A percentile compares a stretch with the other conserved stretches of the same genome.
These are phyloP conservation scores for Xanthorhoe designata DNA, from an alignment of 2,888 invertebrate genomes.

Conservation along the genomic window DNA sequence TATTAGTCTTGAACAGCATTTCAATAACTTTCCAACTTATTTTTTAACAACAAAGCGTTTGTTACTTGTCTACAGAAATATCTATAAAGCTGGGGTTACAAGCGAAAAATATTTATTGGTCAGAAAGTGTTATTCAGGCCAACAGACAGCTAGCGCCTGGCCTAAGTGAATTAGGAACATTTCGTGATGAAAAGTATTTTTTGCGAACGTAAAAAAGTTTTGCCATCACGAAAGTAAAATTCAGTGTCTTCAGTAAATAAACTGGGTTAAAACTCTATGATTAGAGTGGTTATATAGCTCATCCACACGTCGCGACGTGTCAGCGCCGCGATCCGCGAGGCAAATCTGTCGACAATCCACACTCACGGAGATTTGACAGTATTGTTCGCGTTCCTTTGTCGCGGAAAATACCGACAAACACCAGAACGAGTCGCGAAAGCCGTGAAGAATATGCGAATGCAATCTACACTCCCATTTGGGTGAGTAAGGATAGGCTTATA, in stretches of 20 bases:
- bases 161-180: not conserved
- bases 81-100: constrained; percentile 1
- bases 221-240: constrained; percentile 1
- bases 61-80: not conserved
- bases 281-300: not conserved
- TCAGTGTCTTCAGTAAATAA: not conserved
- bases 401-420: too few species aligned
- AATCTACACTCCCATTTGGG: too few species aligned
- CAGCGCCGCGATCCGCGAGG: too few species aligned
- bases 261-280: too few species aligned
- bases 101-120: constrained; percentile 1
- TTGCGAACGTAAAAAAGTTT: constrained; percentile 4
- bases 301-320: too few species aligned
- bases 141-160: not conserved
- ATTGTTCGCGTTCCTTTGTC: too few species aligned
- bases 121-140: not conserved
- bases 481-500: too few species aligned
- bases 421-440: too few species aligned
- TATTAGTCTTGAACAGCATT: too few species aligned
- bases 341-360: too few species aligned
- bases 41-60: not conserved
- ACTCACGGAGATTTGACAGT: too few species aligned
- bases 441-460: too few species aligned
- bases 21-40: not conserved
- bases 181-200: constrained; percentile 9